A percentile compares a stretch with the other conserved stretches of the same genome.
These are phyloP conservation scores for Lucilia cuprina DNA, from an alignment of 1,140 invertebrate genomes.

Conservation along the genomic window DNA sequence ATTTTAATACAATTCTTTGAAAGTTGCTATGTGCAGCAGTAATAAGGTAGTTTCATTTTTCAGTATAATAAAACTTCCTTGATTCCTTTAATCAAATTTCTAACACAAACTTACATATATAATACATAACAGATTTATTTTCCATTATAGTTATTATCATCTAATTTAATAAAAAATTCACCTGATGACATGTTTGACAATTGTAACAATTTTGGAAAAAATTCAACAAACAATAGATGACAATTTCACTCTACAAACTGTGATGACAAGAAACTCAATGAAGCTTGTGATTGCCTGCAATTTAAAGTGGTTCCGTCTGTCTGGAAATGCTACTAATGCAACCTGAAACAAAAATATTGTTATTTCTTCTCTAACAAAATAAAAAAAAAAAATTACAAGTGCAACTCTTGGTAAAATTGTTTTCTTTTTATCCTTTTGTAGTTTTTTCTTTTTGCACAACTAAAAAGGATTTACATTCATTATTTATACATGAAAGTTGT, in stretches of 20 bases:
- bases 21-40: no score
- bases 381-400: not conserved
- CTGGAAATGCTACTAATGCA: not conserved
- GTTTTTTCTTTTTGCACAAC: no score
- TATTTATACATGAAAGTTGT: conserved; percentile 9
- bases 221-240: conserved; percentile 8
- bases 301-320: conserved; percentile 7
- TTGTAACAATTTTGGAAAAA: not conserved
- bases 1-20: no score
- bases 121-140: not conserved
- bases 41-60: no score
- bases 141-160: not conserved
- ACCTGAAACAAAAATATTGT: not conserved
- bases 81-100: no score
- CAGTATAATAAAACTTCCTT: no score
- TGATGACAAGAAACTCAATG: conserved; percentile 17
- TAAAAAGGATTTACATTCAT: conserved; percentile 18
- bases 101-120: no score
- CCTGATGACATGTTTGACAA: not conserved
- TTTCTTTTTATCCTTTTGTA: no score
- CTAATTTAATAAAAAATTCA: not conserved
- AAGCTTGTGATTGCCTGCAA: conserved; percentile 5
- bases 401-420: not conserved
- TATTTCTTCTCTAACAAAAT: no score
- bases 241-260: not conserved